These are phyloP conservation scores for Chionodraco myersi DNA, from an alignment of 2,113 vertebrate genomes.

Conservation along the genomic window DNA sequence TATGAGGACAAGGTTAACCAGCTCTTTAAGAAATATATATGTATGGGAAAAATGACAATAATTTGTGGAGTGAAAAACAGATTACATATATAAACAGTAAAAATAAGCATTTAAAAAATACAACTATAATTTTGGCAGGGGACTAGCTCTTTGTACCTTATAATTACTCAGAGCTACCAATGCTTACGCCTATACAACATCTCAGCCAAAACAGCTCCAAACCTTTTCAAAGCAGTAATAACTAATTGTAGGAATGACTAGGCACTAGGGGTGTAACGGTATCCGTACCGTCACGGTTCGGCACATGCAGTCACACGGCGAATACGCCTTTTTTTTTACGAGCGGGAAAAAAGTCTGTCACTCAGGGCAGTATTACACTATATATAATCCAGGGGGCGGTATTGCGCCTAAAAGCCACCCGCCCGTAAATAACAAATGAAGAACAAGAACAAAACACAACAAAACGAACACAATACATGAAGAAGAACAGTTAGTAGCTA, in stretches of 20 bases:
- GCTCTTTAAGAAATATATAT: not conserved
- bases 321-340: too few species aligned
- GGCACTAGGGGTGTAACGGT: not conserved
- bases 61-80: not conserved
- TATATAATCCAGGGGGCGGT: too few species aligned
- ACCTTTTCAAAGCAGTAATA: not conserved
- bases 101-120: not conserved
- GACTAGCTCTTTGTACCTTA: not conserved
- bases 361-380: too few species aligned
- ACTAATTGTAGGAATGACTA: not conserved
- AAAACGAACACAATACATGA: too few species aligned
- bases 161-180: not conserved
- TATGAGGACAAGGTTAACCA: not conserved
- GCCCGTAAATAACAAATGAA: too few species aligned
- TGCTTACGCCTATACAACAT: not conserved
- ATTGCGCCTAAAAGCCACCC: too few species aligned
- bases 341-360: too few species aligned
- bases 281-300: too few species aligned
- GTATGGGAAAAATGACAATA: not conserved
- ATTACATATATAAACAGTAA: not conserved
- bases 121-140: not conserved
- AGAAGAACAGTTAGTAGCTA: too few species aligned
- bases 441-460: too few species aligned
- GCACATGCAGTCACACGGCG: too few species aligned
- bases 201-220: accelerated